Evolutionary conservation across 1,140 invertebrate genomes (phyloP).

Genomic region (Drosophila ironensis): DNA sequence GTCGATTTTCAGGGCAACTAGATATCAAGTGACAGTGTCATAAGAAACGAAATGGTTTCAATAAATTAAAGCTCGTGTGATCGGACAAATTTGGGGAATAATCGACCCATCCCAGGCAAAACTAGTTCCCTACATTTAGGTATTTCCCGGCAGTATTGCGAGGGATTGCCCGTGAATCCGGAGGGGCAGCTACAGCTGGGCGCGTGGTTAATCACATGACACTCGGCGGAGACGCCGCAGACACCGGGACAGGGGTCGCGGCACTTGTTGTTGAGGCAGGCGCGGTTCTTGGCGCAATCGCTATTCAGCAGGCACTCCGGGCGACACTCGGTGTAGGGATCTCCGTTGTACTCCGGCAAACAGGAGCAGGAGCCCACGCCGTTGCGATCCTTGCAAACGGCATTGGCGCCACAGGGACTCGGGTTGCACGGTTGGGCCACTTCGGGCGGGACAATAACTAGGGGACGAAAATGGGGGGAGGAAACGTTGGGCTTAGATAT

Average conservation of each 20-base stretch:
- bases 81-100: conserved; percentile 6
- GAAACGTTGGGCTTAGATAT: conserved; percentile 7
- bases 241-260: conserved; percentile 88
- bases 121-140: conserved; percentile 83
- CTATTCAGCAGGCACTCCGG: conserved; percentile 88
- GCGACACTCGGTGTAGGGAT: conserved; percentile 89
- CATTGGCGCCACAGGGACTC: conserved; percentile 91
- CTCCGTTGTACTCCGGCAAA: conserved; percentile 87
- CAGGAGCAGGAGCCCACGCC: conserved; percentile 89
- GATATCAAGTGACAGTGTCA: too few species aligned
- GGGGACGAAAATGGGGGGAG: not conserved
- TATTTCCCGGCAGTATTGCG: conserved; percentile 84
- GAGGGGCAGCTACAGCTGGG: conserved; percentile 88
- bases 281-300: conserved; percentile 86
- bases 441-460: conserved; percentile 82
- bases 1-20: not conserved
- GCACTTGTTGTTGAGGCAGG: conserved; percentile 88
- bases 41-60: too few species aligned
- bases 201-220: conserved; percentile 88
- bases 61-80: too few species aligned
- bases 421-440: conserved; percentile 86
- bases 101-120: not conserved
- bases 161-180: conserved; percentile 89
- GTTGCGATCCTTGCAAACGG: conserved; percentile 89
- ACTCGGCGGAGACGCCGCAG: conserved; percentile 89